Percentiles rank a stretch among this genome's conserved stretches.
These are phyloP conservation scores for Colletes gigas DNA, from an alignment of 1,140 invertebrate species.

Conservation along the genomic window DNA sequence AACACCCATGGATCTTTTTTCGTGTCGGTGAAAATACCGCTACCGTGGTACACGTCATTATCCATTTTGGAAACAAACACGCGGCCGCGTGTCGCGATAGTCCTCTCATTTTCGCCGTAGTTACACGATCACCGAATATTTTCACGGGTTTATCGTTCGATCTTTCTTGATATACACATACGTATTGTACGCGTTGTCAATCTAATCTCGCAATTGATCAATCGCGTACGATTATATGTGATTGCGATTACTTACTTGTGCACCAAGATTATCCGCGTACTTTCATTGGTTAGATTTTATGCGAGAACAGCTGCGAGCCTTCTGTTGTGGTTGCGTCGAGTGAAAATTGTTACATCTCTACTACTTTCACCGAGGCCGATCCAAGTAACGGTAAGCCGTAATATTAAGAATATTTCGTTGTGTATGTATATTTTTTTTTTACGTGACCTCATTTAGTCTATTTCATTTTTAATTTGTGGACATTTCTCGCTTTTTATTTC, in stretches of 20 bases:
- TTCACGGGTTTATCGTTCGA: no score
- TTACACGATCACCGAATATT: no score
- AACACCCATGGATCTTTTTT: background rate
- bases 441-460: conserved; percentile 3
- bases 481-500: background rate
- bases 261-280: background rate
- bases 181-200: background rate
- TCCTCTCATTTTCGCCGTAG: background rate
- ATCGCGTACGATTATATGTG: background rate
- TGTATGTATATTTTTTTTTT: conserved; percentile 26
- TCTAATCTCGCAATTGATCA: background rate
- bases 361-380: conserved; percentile 25
- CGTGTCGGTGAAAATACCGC: background rate
- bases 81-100: background rate
- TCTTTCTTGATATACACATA: background rate
- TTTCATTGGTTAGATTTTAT: conserved; percentile 25
- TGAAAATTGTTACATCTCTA: conserved; percentile 27
- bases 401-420: conserved; percentile 34
- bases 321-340: background rate
- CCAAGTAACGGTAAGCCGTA: conserved; percentile 20
- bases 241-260: conserved; percentile 15
- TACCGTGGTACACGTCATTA: background rate
- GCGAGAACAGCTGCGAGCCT: background rate
- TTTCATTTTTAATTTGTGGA: background rate
- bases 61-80: conserved; percentile 5